Evolutionary conservation across 2,113 vertebrate species (phyloP).

Genomic region (Chloroceryle aenea): DNA sequence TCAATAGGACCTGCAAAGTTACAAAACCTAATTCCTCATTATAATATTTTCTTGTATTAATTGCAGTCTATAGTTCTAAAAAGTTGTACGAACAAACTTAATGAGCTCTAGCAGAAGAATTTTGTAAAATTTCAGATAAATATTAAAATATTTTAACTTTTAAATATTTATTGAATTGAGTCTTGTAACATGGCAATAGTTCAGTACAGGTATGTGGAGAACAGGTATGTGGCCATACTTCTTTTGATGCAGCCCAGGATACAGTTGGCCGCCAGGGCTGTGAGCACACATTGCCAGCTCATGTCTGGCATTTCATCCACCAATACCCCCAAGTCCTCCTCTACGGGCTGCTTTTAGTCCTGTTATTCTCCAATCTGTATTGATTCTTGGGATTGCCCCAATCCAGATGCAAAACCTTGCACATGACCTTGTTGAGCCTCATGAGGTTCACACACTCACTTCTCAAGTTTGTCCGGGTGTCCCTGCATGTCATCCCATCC

Average conservation of each 20-base stretch:
- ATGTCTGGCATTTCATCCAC: not conserved
- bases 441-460: not conserved
- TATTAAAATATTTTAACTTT: not conserved
- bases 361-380: not conserved
- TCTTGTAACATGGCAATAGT: not conserved
- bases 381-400: not conserved
- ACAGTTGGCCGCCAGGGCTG: not conserved
- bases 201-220: not conserved
- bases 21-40: not conserved
- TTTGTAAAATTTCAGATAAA: not conserved
- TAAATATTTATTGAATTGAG: not conserved
- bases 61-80: not conserved
- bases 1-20: not conserved
- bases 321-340: not conserved
- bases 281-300: not conserved
- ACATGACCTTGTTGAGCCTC: not conserved
- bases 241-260: not conserved
- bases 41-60: conserved; percentile 1
- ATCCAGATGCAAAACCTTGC: not conserved
- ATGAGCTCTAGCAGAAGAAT: not conserved
- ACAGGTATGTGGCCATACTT: not conserved
- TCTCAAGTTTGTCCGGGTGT: not conserved
- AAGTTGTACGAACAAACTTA: not conserved
- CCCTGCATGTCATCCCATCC: not conserved
- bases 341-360: not conserved